Base-by-base conservation (phyloP, 53 echinoderm and acorn worm species). In the Arbacia lixula region DNA sequence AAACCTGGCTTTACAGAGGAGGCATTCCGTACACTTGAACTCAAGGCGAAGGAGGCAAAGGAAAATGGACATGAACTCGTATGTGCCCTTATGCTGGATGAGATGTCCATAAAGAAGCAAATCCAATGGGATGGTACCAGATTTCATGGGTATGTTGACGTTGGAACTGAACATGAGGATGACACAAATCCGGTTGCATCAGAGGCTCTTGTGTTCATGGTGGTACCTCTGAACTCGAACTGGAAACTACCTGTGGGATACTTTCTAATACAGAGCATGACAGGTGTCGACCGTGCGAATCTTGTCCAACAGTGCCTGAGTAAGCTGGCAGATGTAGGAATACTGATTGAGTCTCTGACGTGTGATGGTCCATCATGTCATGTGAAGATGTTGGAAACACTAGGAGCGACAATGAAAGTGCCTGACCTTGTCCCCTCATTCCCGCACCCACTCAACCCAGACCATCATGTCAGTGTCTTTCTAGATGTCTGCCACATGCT, bases 401-500 rank as follows among this genome's bases (percentile, higher is more conserved):
- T 89, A 22, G 89, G 89, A 56, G 85, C 71, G 26, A 35, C n/a
- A 1, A 33, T 89, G 78, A 30, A 71, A 12, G 19, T 58, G 5
- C 60, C 66, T 25, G 61, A 74, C 36, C 62, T 86, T 50, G 27
- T 58, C 17, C 71, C 89, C 49, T 76, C 55, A 10, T 91, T 91
- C 38, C 72, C 88, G 2, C 86, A 92, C 38, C 92, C 86, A 33
- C 35, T 54, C 36, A 53, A 80, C 19, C 36, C 54, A 17, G 65
- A 53, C 12, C 72, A 88, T 37, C 39, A 71, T 43, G 76, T 92
- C 14, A 43, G 57, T 69, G 86, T 85, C 25, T 58, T 92, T 6
- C 31, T 88, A 12, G 92, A 92, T 26, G 76, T 86, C 5, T 92
- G 92, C 42, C 92, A 92, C 53, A 91, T 91, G 91, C 14, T 91